Conservation (phyloP, 2,797 vertebrate species). For the Darevskia mixta region DNA sequence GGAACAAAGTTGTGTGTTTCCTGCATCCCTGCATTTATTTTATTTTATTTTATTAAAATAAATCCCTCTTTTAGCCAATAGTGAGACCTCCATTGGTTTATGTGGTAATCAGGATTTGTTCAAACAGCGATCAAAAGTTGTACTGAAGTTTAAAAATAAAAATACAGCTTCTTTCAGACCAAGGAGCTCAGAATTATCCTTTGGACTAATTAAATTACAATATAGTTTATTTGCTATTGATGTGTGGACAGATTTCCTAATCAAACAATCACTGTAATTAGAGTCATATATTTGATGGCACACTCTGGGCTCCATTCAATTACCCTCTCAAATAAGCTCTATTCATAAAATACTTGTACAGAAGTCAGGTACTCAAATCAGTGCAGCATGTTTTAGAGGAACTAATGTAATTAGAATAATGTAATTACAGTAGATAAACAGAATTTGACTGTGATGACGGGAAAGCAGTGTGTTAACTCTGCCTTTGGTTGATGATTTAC, state of each 20-base stretch:
- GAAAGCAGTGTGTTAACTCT: constrained; percentile 6
- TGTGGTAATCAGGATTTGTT: background rate
- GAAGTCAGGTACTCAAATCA: constrained; percentile 8
- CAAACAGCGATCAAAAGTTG: background rate
- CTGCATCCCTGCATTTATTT: no score
- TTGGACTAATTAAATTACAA: background rate
- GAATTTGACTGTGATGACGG: constrained; percentile 20
- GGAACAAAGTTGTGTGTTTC: no score
- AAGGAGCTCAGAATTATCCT: background rate
- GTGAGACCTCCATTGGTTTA: background rate
- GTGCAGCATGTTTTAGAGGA: constrained; percentile 30
- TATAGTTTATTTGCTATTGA: background rate
- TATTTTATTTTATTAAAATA: background rate
- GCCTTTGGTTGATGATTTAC: constrained; percentile 31
- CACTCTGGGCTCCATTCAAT: constrained; percentile 1
- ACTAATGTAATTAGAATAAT: constrained; percentile 26
- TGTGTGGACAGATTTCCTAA: background rate
- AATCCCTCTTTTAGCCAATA: background rate
- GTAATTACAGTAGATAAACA: constrained; percentile 16
- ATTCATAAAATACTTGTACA: constrained; percentile 36
- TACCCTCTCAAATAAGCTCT: constrained; percentile 30
- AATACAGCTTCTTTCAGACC: background rate
- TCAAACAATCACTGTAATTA: constrained; percentile 8
- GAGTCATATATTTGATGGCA: background rate
- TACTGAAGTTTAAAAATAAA: constrained; percentile 3